A percentile compares a stretch with the other conserved stretches of the same genome.
phyloP scores from a whole-genome alignment of 2,888 invertebrate genomes.

The Oscheius sp. region DNA sequence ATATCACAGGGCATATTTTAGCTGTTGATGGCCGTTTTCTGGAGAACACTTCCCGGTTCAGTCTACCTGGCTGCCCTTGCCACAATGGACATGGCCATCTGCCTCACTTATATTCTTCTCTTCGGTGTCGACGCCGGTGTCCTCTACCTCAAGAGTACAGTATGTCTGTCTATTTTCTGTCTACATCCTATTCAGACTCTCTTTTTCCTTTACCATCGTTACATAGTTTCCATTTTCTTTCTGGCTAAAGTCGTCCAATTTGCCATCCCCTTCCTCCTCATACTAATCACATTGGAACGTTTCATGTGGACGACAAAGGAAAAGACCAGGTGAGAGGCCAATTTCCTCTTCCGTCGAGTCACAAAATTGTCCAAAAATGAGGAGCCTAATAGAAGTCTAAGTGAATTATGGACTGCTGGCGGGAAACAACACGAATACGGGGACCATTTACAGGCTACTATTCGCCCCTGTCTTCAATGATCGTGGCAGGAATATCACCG shows the following conservation, averaged over 20 bases:
- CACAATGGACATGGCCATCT: constrained; percentile 52
- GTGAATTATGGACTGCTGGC: neutral
- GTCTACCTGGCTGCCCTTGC: constrained; percentile 56
- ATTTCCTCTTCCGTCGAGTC: neutral
- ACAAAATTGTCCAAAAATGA: constrained; percentile 16
- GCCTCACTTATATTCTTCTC: constrained; percentile 57
- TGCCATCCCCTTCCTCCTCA: constrained; percentile 61
- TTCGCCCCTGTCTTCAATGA: constrained; percentile 52
- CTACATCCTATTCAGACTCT: constrained; percentile 42
- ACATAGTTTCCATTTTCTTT: constrained; percentile 58
- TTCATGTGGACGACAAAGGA: constrained; percentile 60
- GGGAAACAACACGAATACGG: neutral
- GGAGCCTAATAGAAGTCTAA: constrained; percentile 19
- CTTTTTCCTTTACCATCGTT: constrained; percentile 57
- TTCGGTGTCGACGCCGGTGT: constrained; percentile 62
- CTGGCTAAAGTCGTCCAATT: constrained; percentile 61
- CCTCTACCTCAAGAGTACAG: constrained; percentile 51
- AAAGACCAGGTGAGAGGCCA: constrained; percentile 45
- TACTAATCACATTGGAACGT: constrained; percentile 60
- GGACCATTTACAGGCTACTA: constrained; percentile 38
- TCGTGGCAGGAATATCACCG: constrained; percentile 45
- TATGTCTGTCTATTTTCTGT: constrained; percentile 3
- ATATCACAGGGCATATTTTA: constrained; percentile 40
- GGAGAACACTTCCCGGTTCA: constrained; percentile 54
- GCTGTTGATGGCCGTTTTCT: constrained; percentile 59